These are phyloP conservation scores for Ptychochromis oligacanthus DNA, from an alignment of 2,113 vertebrate genomes.

Conservation along the genomic window DNA sequence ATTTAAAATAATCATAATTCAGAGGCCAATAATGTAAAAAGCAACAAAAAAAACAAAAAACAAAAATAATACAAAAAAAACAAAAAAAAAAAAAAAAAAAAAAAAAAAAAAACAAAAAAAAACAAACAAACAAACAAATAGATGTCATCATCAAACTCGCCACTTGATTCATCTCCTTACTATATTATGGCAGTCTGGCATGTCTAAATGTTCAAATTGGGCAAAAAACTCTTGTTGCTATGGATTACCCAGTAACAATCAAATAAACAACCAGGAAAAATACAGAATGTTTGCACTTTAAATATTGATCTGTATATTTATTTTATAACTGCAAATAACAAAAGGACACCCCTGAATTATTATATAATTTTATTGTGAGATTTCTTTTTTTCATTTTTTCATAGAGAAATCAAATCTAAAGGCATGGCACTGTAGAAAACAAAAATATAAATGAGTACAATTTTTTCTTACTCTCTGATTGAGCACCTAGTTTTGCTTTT, in stretches of 20 bases:
- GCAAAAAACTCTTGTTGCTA: background rate
- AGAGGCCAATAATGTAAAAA: background rate
- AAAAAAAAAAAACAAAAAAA: no score
- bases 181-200: background rate
- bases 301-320: background rate
- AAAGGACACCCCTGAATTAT: background rate
- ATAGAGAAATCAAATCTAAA: background rate
- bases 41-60: no score
- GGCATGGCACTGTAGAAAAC: background rate
- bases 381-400: no score
- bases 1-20: background rate
- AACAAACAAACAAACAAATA: no score
- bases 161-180: background rate
- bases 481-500: background rate
- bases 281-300: background rate
- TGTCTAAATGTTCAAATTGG: background rate
- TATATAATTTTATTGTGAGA: background rate
- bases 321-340: background rate
- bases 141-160: background rate
- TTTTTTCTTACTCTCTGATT: background rate
- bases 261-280: background rate
- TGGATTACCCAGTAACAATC: background rate
- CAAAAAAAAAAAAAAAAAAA: no score
- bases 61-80: no score
- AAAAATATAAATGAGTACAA: slow-evolving; percentile 11